These are phyloP conservation scores for Altica lythri DNA, from an alignment of 2,888 invertebrate species.

Conservation along the genomic window DNA sequence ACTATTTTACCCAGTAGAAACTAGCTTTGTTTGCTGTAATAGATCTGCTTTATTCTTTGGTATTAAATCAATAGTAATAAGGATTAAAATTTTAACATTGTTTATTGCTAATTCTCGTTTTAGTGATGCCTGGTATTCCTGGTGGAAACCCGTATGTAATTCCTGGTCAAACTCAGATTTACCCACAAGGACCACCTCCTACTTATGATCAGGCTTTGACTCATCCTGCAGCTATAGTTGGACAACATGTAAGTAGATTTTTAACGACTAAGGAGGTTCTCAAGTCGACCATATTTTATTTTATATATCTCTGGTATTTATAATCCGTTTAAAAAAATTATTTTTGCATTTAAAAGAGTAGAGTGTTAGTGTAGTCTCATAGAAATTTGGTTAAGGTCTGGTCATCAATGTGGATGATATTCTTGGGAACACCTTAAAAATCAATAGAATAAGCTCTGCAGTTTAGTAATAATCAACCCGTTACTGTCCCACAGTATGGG, in stretches of 20 bases:
- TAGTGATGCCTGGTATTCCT: conserved; percentile 56
- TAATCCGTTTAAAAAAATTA: neutral
- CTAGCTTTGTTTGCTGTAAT: too few relatives aligned
- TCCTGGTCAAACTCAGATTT: conserved; percentile 64
- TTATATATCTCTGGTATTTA: neutral
- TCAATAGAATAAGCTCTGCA: too few relatives aligned
- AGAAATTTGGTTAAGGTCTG: too few relatives aligned
- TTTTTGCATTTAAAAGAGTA: too few relatives aligned
- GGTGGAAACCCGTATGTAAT: conserved; percentile 55
- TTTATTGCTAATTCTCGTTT: conserved; percentile 29
- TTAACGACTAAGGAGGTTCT: neutral
- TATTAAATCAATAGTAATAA: too few relatives aligned
- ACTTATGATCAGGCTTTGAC: conserved; percentile 73
- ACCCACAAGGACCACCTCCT: conserved; percentile 70
- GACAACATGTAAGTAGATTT: conserved; percentile 58
- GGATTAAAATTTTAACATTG: neutral
- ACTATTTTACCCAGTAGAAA: too few relatives aligned
- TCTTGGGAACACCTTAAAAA: too few relatives aligned
- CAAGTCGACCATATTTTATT: neutral
- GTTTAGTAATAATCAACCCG: too few relatives aligned
- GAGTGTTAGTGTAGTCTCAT: too few relatives aligned
- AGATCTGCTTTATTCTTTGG: too few relatives aligned
- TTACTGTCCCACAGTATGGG: too few relatives aligned
- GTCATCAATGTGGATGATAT: neutral
- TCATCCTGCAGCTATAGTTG: conserved; percentile 61